These are phyloP conservation scores for Carcina quercana DNA, from an alignment of 2,888 invertebrate genomes.

Conservation along the genomic window DNA sequence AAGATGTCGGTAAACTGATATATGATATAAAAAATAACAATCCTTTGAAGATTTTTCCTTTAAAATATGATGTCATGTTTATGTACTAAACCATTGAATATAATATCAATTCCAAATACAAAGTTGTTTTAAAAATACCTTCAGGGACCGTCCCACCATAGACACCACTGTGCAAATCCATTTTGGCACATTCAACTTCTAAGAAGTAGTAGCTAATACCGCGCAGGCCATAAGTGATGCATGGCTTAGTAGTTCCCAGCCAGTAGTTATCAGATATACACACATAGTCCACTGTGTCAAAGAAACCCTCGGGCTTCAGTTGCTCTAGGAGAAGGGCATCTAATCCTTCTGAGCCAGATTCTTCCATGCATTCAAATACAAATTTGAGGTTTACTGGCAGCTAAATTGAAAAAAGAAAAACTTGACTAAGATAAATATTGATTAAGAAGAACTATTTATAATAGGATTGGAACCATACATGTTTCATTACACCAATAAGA, in stretches of 20 bases:
- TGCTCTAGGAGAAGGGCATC: constrained; percentile 83
- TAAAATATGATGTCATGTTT: no score
- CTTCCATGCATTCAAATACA: constrained; percentile 99
- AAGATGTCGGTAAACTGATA: no score
- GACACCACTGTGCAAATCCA: constrained; percentile 97
- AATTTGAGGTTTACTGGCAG: constrained; percentile 89
- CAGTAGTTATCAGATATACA: constrained; percentile 99
- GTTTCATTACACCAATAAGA: no score
- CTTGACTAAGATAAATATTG: not conserved
- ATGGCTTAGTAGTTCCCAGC: constrained; percentile 97
- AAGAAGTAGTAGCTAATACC: constrained; percentile 94
- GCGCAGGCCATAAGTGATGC: constrained; percentile 96
- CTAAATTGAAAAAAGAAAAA: constrained; percentile 33
- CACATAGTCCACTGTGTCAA: constrained; percentile 91
- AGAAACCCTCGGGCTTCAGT: constrained; percentile 79
- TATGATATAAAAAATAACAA: no score
- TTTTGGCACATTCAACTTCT: constrained; percentile 90
- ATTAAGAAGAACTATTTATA: no score
- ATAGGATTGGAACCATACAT: no score
- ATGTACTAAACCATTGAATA: no score
- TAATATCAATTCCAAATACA: no score
- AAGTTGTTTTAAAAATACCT: constrained; percentile 66
- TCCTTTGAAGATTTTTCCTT: no score
- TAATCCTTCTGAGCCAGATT: constrained; percentile 96
- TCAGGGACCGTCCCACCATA: constrained; percentile 93